Percentiles rank a stretch among this genome's conserved stretches.
Conservation (phyloP, 2,797 vertebrate species). For the Tragelaphus eurycerus region DNA sequence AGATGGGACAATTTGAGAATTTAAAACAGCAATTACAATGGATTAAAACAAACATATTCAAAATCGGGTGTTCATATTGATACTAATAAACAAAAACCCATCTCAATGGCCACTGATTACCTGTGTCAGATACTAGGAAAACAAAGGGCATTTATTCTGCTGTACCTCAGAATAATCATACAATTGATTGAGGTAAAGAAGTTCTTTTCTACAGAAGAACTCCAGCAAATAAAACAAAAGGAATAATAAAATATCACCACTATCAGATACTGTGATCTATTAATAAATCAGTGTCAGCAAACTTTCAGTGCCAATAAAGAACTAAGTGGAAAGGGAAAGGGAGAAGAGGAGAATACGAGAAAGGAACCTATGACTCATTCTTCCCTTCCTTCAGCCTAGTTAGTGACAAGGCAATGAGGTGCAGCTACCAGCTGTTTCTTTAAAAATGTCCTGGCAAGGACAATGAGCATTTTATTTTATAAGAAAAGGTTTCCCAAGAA, state of each 20-base stretch:
- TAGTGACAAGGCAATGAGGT: background rate
- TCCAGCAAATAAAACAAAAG: conserved; percentile 5
- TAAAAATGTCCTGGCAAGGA: background rate
- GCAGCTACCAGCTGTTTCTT: background rate
- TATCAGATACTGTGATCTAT: background rate
- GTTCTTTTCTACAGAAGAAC: background rate
- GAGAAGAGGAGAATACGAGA: background rate
- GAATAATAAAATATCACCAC: background rate
- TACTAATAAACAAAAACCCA: background rate
- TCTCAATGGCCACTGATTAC: background rate
- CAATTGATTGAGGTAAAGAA: background rate
- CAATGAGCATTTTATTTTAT: conserved; percentile 4
- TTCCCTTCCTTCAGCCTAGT: background rate
- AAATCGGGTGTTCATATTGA: background rate
- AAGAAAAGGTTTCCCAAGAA: conserved; percentile 5
- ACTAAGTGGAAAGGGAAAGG: background rate
- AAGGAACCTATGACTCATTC: background rate
- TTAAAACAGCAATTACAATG: background rate
- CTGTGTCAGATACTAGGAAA: background rate
- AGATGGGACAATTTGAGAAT: background rate
- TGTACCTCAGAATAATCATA: background rate
- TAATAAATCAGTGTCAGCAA: background rate
- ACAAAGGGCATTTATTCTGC: background rate
- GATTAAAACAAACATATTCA: conserved; percentile 18
- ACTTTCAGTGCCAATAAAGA: background rate